A percentile compares a stretch with the other conserved stretches of the same genome.
These are phyloP conservation scores for Sminthopsis crassicaudata DNA, from an alignment of 2,113 vertebrate genomes.

Conservation along the genomic window DNA sequence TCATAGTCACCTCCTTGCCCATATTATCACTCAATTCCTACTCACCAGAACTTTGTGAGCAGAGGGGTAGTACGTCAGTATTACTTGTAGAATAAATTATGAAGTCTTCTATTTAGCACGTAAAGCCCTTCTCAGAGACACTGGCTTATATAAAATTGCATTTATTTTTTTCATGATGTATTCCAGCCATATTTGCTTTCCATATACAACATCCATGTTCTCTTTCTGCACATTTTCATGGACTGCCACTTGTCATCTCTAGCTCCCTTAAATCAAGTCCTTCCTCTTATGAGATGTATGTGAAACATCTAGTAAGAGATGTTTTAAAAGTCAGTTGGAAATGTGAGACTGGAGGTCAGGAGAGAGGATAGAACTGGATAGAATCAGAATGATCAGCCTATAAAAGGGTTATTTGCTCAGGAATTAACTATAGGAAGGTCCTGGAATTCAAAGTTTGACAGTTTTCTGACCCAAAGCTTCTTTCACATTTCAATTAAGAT, in stretches of 20 bases:
- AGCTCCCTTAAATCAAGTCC: neutral
- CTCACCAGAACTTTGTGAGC: neutral
- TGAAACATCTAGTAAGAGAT: neutral
- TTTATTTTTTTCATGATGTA: neutral
- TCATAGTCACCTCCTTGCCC: neutral
- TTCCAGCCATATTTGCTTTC: neutral
- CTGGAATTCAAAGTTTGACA: neutral
- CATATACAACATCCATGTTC: neutral
- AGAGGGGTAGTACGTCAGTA: too few relatives aligned
- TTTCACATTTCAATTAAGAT: neutral
- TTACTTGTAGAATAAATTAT: neutral
- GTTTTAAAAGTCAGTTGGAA: neutral
- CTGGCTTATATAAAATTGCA: neutral
- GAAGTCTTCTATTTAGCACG: neutral
- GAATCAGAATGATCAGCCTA: neutral
- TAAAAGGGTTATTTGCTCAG: neutral
- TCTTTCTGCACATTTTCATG: neutral
- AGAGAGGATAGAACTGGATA: neutral
- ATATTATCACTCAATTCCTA: neutral
- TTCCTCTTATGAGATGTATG: neutral
- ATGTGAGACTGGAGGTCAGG: neutral
- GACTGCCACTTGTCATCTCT: neutral
- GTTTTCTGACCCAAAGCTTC: neutral
- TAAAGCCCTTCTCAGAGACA: neutral
- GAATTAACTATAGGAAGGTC: neutral